Evolutionary conservation across 1,140 invertebrate genomes (phyloP).

Genomic region (Drosophila leontia): DNA sequence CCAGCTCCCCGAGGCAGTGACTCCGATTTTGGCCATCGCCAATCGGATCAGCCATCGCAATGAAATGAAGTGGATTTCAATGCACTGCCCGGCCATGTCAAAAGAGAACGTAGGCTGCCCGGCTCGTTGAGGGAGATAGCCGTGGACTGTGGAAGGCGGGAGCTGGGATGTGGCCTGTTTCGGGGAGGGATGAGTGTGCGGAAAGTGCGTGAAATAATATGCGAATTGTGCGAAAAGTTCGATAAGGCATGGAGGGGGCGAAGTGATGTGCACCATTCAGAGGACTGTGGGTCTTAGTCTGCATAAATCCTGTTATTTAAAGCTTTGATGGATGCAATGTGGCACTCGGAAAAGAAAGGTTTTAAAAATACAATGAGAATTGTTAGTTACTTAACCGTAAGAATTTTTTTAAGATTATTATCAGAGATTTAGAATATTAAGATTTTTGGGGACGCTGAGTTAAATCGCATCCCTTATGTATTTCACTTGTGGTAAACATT

Average conservation of each 20-base stretch:
- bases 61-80: conserved; percentile 81
- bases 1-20: conserved; percentile 34
- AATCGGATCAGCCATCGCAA: conserved; percentile 52
- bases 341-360: background rate
- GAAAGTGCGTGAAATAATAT: conserved; percentile 67
- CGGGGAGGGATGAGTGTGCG: conserved; percentile 3
- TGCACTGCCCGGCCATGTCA: conserved; percentile 68
- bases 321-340: conserved; percentile 6
- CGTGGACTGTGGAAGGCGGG: background rate
- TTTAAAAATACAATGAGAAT: background rate
- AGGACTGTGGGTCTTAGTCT: background rate
- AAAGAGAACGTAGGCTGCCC: conserved; percentile 16
- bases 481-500: too few relatives aligned
- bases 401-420: background rate
- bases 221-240: conserved; percentile 73
- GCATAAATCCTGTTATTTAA: conserved; percentile 17
- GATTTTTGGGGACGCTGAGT: too few relatives aligned
- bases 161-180: background rate
- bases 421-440: background rate
- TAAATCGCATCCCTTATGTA: too few relatives aligned
- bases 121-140: conserved; percentile 41
- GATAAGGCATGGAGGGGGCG: conserved; percentile 45
- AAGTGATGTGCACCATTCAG: background rate
- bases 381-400: background rate
- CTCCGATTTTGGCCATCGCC: conserved; percentile 51